A percentile compares a stretch with the other conserved stretches of the same genome.
These are phyloP conservation scores for Sphaerophoria taeniata DNA, from an alignment of 2,888 invertebrate species.

Conservation along the genomic window DNA sequence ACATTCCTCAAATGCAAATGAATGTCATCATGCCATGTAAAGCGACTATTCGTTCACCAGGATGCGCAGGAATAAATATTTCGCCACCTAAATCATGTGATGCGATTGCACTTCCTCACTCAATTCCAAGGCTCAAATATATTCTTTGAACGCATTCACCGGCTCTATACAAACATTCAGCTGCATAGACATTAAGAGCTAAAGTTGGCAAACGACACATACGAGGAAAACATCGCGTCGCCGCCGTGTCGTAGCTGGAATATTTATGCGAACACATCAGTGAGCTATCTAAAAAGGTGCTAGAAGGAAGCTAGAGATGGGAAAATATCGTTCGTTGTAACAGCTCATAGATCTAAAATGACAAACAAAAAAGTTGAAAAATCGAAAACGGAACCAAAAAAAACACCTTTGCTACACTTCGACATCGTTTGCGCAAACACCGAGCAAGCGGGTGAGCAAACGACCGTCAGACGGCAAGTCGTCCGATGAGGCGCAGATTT, in stretches of 20 bases:
- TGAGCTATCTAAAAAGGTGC: conserved; percentile 51
- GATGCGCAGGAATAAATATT: conserved; percentile 59
- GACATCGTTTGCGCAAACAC: conserved; percentile 72
- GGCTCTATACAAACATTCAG: neutral
- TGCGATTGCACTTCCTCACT: conserved; percentile 45
- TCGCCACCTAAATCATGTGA: conserved; percentile 65
- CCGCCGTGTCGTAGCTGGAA: conserved; percentile 33
- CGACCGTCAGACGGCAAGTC: neutral
- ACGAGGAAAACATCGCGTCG: conserved; percentile 53
- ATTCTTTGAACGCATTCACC: conserved; percentile 24
- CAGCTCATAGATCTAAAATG: conserved; percentile 67
- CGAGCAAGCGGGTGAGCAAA: conserved; percentile 51
- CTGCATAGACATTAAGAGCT: conserved; percentile 46
- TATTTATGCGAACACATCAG: conserved; percentile 70
- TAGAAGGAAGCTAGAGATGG: conserved; percentile 61
- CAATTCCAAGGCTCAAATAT: conserved; percentile 27
- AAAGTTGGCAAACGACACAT: conserved; percentile 32
- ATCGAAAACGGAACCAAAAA: conserved; percentile 20
- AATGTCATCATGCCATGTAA: conserved; percentile 56
- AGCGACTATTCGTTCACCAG: conserved; percentile 47
- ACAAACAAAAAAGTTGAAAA: conserved; percentile 15
- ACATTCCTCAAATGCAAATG: conserved; percentile 51
- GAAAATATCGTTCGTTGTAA: conserved; percentile 71
- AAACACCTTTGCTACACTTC: conserved; percentile 69
- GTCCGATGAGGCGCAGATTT: conserved; percentile 79